A percentile compares a stretch with the other conserved stretches of the same genome.
phyloP scores from a whole-genome alignment of 2,113 vertebrate species.

The Labeo rohita region DNA sequence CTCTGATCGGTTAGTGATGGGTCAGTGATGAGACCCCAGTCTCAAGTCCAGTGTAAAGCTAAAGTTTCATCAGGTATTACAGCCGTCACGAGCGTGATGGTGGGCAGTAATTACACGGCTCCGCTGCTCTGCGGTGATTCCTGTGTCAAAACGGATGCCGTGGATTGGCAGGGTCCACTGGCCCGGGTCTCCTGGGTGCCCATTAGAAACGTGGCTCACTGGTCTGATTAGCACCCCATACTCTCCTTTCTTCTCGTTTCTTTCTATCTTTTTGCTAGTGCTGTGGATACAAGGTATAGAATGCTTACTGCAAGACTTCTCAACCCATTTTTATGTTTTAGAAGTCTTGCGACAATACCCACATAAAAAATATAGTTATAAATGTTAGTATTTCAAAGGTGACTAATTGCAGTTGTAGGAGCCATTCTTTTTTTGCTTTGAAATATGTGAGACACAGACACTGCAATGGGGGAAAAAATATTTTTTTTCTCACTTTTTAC shows the following conservation, averaged over 20 bases:
- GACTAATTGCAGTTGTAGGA: background rate
- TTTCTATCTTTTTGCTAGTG: background rate
- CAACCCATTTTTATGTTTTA: background rate
- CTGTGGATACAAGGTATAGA: background rate
- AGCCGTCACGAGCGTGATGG: constrained; percentile 55
- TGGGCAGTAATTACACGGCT: constrained; percentile 61
- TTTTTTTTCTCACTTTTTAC: too few species aligned
- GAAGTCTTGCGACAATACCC: background rate
- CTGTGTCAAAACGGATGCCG: constrained; percentile 55
- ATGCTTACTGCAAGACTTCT: background rate
- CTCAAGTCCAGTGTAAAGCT: constrained; percentile 19
- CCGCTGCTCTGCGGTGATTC: constrained; percentile 48
- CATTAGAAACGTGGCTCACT: constrained; percentile 59
- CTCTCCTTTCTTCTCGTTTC: background rate
- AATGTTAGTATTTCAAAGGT: background rate
- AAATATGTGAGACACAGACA: background rate
- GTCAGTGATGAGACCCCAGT: constrained; percentile 11
- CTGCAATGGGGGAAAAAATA: too few species aligned
- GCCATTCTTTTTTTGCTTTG: background rate
- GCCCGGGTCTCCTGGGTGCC: constrained; percentile 63
- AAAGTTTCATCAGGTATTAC: constrained; percentile 57
- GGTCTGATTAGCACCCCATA: constrained; percentile 56
- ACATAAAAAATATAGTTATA: background rate
- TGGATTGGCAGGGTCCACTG: constrained; percentile 57
- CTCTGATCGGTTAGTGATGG: constrained; percentile 11